These are phyloP conservation scores for Aphrophora alni DNA, from an alignment of 2,888 invertebrate species.

Conservation along the genomic window DNA sequence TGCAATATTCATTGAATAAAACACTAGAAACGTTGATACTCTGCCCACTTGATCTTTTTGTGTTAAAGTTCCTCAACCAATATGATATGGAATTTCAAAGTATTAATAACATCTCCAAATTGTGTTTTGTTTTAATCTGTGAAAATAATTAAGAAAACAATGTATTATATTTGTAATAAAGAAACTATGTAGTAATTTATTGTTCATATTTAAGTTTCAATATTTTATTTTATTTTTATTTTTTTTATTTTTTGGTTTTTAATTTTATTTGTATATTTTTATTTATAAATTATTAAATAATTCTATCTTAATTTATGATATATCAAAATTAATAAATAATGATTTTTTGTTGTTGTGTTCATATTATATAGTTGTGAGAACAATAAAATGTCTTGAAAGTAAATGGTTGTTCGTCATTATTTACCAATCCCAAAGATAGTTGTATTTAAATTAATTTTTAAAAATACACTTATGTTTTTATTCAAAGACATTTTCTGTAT, in stretches of 20 bases:
- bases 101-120: slow-evolving; percentile 24
- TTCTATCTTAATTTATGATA: not conserved
- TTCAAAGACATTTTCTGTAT: no score
- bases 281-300: not conserved
- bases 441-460: no score
- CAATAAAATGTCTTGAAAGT: slow-evolving; percentile 28
- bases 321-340: not conserved
- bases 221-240: not conserved
- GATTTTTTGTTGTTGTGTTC: not conserved
- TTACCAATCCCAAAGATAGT: no score
- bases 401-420: no score
- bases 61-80: slow-evolving; percentile 38
- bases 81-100: slow-evolving; percentile 40
- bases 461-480: no score
- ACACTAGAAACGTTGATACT: not conserved
- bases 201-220: not conserved
- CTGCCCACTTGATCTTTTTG: not conserved
- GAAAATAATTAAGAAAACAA: not conserved
- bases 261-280: slow-evolving; percentile 1
- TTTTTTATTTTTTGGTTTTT: not conserved
- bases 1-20: not conserved
- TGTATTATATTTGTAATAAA: slow-evolving; percentile 2
- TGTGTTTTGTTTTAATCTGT: not conserved
- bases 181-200: not conserved
- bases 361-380: slow-evolving; percentile 35